A percentile compares a stretch with the other conserved stretches of the same genome.
Evolutionary conservation across 2,797 vertebrate species (phyloP).

Genomic region (Chelon labrosus): DNA sequence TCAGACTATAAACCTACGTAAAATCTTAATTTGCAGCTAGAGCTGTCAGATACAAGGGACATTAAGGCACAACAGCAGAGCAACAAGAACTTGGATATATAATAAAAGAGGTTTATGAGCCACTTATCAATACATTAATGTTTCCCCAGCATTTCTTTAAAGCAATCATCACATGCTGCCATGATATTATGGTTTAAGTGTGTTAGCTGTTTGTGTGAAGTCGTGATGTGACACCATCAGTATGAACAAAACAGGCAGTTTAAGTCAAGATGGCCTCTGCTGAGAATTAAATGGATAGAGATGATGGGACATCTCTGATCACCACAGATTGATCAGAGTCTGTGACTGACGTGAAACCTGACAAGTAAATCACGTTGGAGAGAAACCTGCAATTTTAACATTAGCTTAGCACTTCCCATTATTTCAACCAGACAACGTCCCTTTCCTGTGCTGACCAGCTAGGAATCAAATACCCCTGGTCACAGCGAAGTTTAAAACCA

Average conservation of each 20-base stretch:
- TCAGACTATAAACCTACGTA: background rate
- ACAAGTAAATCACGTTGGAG: background rate
- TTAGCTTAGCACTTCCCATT: background rate
- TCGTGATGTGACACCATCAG: no score
- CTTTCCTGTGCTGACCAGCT: background rate
- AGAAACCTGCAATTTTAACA: background rate
- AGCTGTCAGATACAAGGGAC: background rate
- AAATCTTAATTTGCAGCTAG: background rate
- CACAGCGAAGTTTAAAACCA: conserved; percentile 26
- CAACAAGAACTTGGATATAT: background rate
- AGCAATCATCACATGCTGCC: no score
- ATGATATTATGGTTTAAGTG: no score
- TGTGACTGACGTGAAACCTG: conserved; percentile 12
- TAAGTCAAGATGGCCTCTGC: conserved; percentile 39
- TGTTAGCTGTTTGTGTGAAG: no score
- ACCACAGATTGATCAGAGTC: conserved; percentile 14
- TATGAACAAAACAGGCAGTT: background rate
- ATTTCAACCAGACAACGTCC: background rate
- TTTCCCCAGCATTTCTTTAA: no score
- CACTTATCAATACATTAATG: background rate
- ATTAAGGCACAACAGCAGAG: background rate
- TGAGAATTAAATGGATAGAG: conserved; percentile 25
- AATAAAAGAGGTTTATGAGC: background rate
- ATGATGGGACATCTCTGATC: conserved; percentile 16
- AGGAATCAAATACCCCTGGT: background rate